These are phyloP conservation scores for Oscarella lobularis DNA, from an alignment of 37 sponge, comb jelly and placozoan species.

Conservation along the genomic window DNA sequence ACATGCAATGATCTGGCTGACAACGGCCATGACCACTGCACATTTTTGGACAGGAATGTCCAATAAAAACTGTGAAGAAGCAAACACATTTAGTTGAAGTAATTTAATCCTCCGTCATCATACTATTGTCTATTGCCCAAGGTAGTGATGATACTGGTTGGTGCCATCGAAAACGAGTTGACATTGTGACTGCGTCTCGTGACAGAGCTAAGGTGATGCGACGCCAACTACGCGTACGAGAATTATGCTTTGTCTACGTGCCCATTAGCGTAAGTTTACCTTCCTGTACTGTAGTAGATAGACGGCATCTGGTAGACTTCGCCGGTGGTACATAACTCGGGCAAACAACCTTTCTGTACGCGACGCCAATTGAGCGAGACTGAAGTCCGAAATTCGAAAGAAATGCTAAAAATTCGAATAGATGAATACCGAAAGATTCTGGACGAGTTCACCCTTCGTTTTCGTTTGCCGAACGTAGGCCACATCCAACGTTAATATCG, in stretches of 20 bases:
- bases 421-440: too few relatives aligned
- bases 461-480: too few relatives aligned
- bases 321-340: not conserved
- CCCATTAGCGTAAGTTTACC: too few relatives aligned
- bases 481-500: too few relatives aligned
- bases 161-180: slow-evolving; percentile 1
- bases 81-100: too few relatives aligned
- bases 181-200: not conserved
- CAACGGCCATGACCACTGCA: not conserved
- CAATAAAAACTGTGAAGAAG: not conserved
- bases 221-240: too few relatives aligned
- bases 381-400: too few relatives aligned
- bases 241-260: too few relatives aligned
- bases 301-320: not conserved
- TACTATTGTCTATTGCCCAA: slow-evolving; percentile 7
- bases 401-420: too few relatives aligned
- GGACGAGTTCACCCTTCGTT: too few relatives aligned
- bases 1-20: not conserved
- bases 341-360: not conserved
- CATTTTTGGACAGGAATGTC: not conserved
- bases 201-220: not conserved
- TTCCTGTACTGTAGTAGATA: not conserved
- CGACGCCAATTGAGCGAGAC: not conserved
- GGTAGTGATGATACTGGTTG: not conserved
- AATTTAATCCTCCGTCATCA: too few relatives aligned